Percentiles rank a stretch among this genome's conserved stretches.
phyloP scores from a whole-genome alignment of 2,113 vertebrate genomes.

The Albula goreensis region DNA sequence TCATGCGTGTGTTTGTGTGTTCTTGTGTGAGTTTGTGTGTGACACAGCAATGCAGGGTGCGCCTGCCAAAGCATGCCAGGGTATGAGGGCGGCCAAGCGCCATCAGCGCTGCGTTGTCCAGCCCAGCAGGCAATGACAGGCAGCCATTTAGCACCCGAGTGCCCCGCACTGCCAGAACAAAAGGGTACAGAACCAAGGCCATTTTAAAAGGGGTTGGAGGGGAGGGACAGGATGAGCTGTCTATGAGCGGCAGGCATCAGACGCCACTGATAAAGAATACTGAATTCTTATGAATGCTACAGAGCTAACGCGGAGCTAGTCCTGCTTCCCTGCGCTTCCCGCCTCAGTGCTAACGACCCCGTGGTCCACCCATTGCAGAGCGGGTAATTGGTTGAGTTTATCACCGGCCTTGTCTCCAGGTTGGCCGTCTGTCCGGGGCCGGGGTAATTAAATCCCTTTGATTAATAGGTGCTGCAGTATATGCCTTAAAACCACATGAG shows the following conservation, averaged over 20 bases:
- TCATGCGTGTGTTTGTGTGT: neutral
- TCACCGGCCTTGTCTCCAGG: constrained; percentile 67
- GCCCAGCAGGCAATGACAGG: neutral
- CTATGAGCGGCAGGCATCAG: neutral
- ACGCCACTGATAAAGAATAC: neutral
- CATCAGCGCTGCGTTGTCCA: neutral
- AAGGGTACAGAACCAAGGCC: neutral
- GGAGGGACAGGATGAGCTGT: neutral
- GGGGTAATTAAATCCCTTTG: constrained; percentile 75
- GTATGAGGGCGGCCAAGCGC: neutral
- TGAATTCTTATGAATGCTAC: neutral
- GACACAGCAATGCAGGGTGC: too few species aligned
- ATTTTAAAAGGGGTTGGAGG: neutral
- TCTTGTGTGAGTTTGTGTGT: neutral
- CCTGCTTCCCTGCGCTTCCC: neutral
- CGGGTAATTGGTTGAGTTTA: constrained; percentile 73
- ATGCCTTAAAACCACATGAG: constrained; percentile 48
- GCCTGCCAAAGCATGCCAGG: neutral
- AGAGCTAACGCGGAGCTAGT: neutral
- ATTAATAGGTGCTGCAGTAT: constrained; percentile 72
- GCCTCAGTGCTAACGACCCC: constrained; percentile 13
- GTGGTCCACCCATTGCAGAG: constrained; percentile 25
- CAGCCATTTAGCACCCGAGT: neutral
- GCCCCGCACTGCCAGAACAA: neutral
- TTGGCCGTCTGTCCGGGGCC: constrained; percentile 65